Evolutionary conservation across 2,888 invertebrate genomes (phyloP).

Genomic region (Oeneis ivallda): DNA sequence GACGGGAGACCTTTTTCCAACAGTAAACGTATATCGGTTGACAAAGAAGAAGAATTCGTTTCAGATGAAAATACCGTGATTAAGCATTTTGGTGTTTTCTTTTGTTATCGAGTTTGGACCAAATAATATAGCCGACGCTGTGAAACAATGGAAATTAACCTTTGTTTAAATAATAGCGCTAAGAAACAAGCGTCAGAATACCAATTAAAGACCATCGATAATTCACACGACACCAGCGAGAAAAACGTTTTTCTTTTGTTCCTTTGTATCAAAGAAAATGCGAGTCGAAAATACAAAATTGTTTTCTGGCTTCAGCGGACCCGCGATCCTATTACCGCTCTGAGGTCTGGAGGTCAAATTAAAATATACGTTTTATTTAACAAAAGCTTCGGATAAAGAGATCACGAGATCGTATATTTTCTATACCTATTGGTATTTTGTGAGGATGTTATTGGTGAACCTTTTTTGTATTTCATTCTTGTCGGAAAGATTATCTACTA

Average conservation of each 20-base stretch:
- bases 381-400: constrained; percentile 7
- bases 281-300: constrained; percentile 9
- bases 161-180: neutral
- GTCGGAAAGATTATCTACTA: neutral
- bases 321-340: constrained; percentile 11
- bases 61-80: neutral
- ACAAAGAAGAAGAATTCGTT: neutral
- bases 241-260: constrained; percentile 13
- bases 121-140: neutral
- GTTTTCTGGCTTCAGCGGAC: neutral
- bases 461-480: neutral
- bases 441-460: neutral
- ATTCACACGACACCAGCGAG: constrained; percentile 6
- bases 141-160: neutral
- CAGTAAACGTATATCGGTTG: too few species aligned
- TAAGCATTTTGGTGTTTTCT: neutral
- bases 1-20: too few species aligned
- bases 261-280: constrained; percentile 12
- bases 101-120: neutral
- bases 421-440: neutral
- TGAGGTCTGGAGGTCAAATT: constrained; percentile 6
- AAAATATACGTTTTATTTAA: constrained; percentile 11
- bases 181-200: constrained; percentile 2
- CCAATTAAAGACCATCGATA: constrained; percentile 8
- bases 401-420: constrained; percentile 8